Evolutionary conservation across 2,888 invertebrate genomes (phyloP).

Genomic region (Myopa testacea): DNA sequence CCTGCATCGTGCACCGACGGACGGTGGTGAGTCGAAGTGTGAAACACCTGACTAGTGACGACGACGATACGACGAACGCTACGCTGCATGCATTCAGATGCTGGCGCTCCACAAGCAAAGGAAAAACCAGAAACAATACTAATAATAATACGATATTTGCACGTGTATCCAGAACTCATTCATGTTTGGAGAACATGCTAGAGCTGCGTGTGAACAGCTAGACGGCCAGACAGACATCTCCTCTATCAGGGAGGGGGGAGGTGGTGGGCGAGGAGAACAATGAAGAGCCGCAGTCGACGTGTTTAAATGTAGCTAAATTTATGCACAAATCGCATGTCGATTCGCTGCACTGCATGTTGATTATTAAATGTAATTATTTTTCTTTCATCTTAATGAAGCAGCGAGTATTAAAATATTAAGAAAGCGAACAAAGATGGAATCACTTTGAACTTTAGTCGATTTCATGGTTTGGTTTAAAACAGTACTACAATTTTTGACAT

Average conservation of each 20-base stretch:
- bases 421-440: no score
- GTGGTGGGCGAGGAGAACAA: neutral
- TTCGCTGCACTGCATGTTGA: neutral
- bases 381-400: no score
- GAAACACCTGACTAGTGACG: neutral
- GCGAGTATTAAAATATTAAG: no score
- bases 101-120: neutral
- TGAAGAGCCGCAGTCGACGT: neutral
- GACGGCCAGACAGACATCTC: neutral
- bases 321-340: constrained; percentile 19
- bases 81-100: neutral
- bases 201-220: neutral
- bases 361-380: constrained; percentile 17
- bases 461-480: no score
- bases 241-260: neutral
- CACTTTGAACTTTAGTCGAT: no score
- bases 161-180: neutral
- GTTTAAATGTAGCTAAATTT: neutral
- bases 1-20: no score
- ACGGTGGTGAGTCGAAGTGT: no score
- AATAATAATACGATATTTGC: neutral
- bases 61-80: neutral
- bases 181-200: neutral
- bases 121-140: neutral
- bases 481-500: no score